Percentiles rank a stretch among this genome's conserved stretches.
These are phyloP conservation scores for Saimiri boliviensis DNA, from an alignment of 2,113 vertebrate species.

Conservation along the genomic window DNA sequence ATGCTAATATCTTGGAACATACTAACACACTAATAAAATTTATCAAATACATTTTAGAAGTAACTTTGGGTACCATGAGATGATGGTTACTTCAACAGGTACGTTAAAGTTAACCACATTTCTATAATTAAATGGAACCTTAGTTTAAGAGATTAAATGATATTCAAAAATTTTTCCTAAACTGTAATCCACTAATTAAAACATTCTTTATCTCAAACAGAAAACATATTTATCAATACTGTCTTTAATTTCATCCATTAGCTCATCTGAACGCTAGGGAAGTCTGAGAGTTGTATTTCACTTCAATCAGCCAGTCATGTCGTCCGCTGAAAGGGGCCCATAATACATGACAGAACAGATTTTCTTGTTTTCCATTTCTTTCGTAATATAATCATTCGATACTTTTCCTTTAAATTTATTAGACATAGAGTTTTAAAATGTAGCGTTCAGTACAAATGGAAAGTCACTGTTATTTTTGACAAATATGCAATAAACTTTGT, in stretches of 20 bases:
- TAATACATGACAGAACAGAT: not conserved
- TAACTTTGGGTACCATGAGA: not conserved
- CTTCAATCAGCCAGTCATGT: not conserved
- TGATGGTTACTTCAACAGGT: not conserved
- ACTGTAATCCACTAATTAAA: not conserved
- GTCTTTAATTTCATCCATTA: not conserved
- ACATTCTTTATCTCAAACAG: not conserved
- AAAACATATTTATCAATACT: not conserved
- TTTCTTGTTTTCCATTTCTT: not conserved
- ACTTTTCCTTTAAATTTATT: not conserved
- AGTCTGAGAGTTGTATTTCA: not conserved
- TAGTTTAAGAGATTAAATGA: conserved; percentile 1
- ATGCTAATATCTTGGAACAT: not conserved
- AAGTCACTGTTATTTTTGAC: not conserved
- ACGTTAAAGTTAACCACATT: not conserved
- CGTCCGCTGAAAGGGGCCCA: not conserved
- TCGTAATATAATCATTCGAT: not conserved
- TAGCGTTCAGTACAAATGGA: not conserved
- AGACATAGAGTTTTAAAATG: not conserved
- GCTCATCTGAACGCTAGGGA: not conserved
- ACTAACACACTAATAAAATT: not conserved
- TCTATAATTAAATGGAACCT: not conserved
- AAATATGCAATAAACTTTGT: not conserved
- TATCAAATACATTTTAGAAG: conserved; percentile 1
- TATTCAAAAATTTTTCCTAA: not conserved